Percentiles rank a stretch among this genome's conserved stretches.
phyloP scores from a whole-genome alignment of 2,888 invertebrate genomes.

The Dryobota labecula region DNA sequence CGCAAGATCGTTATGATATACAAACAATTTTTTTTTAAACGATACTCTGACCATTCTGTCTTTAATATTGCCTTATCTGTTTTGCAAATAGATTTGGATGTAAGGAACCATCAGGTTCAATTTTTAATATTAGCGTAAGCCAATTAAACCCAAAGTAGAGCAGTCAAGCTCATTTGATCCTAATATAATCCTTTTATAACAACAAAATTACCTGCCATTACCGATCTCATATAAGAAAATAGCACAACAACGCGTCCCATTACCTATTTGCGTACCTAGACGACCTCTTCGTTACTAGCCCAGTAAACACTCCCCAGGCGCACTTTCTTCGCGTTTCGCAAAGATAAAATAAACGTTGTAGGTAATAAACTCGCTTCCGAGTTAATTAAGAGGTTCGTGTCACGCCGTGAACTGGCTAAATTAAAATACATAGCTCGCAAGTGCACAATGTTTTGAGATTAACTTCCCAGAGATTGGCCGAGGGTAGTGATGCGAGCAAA shows the following conservation, averaged over 20 bases:
- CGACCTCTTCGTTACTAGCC: constrained; percentile 42
- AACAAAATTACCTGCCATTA: constrained; percentile 21
- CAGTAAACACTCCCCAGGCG: constrained; percentile 57
- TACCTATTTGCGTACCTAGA: constrained; percentile 41
- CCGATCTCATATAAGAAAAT: constrained; percentile 28
- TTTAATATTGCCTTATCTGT: not conserved
- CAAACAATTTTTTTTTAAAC: not conserved
- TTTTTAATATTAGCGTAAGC: not conserved
- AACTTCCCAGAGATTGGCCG: constrained; percentile 64
- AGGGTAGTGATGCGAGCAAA: constrained; percentile 60
- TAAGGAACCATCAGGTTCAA: not conserved
- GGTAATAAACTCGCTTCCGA: constrained; percentile 72
- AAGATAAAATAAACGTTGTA: constrained; percentile 70
- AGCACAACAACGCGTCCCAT: constrained; percentile 9
- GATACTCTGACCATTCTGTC: no score
- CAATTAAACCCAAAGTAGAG: not conserved
- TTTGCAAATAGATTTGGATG: not conserved
- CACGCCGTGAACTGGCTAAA: constrained; percentile 68
- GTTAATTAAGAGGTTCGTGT: constrained; percentile 75
- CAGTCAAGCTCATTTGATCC: not conserved
- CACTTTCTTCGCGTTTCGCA: constrained; percentile 61
- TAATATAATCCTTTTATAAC: constrained; percentile 13
- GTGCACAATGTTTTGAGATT: constrained; percentile 67
- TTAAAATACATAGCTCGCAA: constrained; percentile 72
- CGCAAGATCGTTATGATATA: not conserved